phyloP scores from a whole-genome alignment of 2,797 vertebrate species.

The Scolopax bukidnonensis region DNA sequence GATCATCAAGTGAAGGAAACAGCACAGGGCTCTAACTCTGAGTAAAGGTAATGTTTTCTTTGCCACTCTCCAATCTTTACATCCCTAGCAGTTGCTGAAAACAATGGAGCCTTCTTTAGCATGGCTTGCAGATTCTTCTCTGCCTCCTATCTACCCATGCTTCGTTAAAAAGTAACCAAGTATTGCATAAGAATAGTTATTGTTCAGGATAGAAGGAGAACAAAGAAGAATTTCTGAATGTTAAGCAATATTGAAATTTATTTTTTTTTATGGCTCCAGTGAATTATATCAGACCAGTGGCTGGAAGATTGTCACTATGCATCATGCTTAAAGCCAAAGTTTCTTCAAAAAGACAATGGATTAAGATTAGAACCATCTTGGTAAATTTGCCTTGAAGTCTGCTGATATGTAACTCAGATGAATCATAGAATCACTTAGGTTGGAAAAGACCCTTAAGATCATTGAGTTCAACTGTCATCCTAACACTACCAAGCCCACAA shows the following conservation, averaged over 20 bases:
- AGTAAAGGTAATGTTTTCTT: background rate
- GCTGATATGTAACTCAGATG: background rate
- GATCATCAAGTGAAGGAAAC: background rate
- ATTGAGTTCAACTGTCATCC: background rate
- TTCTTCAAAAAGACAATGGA: background rate
- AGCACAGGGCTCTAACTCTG: background rate
- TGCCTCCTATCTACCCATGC: background rate
- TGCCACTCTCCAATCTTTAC: background rate
- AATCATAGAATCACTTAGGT: background rate
- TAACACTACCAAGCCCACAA: background rate
- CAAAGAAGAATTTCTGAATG: background rate
- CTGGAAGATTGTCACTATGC: background rate
- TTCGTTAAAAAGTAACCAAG: background rate
- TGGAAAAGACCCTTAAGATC: background rate
- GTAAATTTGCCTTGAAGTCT: background rate
- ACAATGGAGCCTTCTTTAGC: background rate
- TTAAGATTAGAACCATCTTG: background rate
- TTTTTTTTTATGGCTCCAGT: background rate
- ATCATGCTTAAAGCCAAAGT: background rate
- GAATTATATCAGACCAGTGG: background rate
- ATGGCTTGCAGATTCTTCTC: background rate
- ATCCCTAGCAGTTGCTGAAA: background rate
- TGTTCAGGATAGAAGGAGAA: background rate
- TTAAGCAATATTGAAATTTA: background rate
- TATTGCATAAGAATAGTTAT: accelerated